A percentile compares a stretch with the other conserved stretches of the same genome.
phyloP scores from a whole-genome alignment of 2,888 invertebrate genomes.

The Blera fallax region DNA sequence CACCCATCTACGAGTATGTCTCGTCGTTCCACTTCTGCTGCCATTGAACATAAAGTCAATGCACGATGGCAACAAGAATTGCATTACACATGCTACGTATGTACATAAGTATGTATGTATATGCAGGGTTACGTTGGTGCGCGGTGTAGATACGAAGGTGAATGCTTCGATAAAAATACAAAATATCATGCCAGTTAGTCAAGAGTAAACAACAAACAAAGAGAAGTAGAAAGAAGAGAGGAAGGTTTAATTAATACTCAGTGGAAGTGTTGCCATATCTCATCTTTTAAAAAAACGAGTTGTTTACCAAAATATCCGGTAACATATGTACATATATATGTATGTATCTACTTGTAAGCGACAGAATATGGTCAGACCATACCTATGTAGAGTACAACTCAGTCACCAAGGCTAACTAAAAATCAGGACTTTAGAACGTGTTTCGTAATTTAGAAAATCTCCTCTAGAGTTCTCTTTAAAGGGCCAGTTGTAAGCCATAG shows the following conservation, averaged over 20 bases:
- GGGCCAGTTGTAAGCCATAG: no score
- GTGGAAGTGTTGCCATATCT: constrained; percentile 39
- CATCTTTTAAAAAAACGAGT: background rate
- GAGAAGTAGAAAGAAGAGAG: constrained; percentile 9
- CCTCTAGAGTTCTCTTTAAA: no score
- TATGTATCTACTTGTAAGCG: no score
- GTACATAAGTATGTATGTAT: no score
- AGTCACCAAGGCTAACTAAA: no score
- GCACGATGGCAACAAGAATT: constrained; percentile 63
- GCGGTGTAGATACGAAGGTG: background rate
- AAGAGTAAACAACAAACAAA: constrained; percentile 51
- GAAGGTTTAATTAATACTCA: constrained; percentile 4
- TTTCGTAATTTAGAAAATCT: no score
- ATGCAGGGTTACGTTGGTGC: background rate
- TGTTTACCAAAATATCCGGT: background rate
- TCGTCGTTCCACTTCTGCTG: constrained; percentile 66
- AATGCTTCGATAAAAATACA: constrained; percentile 41
- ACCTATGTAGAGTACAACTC: no score
- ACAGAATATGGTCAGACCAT: no score
- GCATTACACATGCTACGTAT: constrained; percentile 43
- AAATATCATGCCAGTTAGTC: constrained; percentile 32
- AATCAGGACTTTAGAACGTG: no score
- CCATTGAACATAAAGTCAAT: constrained; percentile 72
- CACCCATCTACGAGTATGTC: background rate
- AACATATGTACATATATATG: no score